Percentiles rank a stretch among this genome's conserved stretches.
phyloP scores from a whole-genome alignment of 1,140 invertebrate genomes.

The Micrasema longulum region DNA sequence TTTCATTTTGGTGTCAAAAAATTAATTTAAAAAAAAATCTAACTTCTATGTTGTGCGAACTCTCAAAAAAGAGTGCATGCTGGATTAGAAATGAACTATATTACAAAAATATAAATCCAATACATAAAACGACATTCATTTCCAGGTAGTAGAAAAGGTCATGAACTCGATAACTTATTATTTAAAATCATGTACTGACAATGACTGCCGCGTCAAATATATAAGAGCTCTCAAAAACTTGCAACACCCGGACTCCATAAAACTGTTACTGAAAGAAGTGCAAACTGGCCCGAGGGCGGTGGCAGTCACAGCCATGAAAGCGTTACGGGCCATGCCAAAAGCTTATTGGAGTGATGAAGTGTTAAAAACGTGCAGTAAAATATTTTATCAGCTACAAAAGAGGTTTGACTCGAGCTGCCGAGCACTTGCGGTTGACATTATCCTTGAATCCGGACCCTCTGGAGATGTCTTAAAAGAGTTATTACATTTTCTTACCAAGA shows the following conservation, averaged over 20 bases:
- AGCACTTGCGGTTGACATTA: slow-evolving; percentile 78
- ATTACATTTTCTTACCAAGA: slow-evolving; percentile 67
- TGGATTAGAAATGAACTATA: too few species aligned
- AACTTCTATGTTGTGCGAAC: too few species aligned
- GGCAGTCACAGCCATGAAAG: slow-evolving; percentile 75
- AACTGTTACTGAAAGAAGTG: slow-evolving; percentile 69
- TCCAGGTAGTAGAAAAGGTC: slow-evolving; percentile 64
- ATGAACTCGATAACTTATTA: slow-evolving; percentile 66
- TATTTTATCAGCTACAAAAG: slow-evolving; percentile 75
- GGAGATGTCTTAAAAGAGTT: slow-evolving; percentile 69
- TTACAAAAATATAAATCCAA: too few species aligned
- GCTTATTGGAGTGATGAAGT: slow-evolving; percentile 64
- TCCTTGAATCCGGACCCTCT: slow-evolving; percentile 72
- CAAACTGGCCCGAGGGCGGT: slow-evolving; percentile 66
- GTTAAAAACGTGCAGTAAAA: slow-evolving; percentile 64
- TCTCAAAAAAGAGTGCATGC: too few species aligned
- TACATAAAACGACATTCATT: too few species aligned
- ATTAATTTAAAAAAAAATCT: too few species aligned
- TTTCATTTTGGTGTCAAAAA: too few species aligned
- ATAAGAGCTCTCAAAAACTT: slow-evolving; percentile 78
- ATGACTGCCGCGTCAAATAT: slow-evolving; percentile 71
- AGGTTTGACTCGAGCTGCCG: slow-evolving; percentile 78
- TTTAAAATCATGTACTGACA: slow-evolving; percentile 68
- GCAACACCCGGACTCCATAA: slow-evolving; percentile 69
- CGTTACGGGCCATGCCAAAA: slow-evolving; percentile 70